Base-by-base conservation (phyloP, 2,797 vertebrate species). In the Sebastes kiyomatsui region DNA sequence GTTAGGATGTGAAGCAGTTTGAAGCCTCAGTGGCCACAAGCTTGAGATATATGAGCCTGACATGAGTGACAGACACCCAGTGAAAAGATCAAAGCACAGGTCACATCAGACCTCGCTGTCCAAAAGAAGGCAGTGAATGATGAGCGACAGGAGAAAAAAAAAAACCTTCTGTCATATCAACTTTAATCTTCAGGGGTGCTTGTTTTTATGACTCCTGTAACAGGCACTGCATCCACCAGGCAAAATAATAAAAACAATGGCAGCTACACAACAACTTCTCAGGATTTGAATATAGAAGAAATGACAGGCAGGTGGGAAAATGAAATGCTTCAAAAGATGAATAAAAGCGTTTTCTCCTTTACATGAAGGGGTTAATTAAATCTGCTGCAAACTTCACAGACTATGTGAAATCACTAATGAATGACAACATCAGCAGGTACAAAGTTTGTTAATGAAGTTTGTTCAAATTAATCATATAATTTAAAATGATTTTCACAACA, bases 401-500 rank as follows among this genome's bases (percentile, higher is more conserved):
- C 35, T 69, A 6, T 49, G 32, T 61, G 54, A 65, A 54, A 66
- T 79, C 38, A n/a, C 7, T 70, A 62, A 70, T 68, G 30, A 72
- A 54, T 12, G 65, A 23, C 56, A 88, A 65, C 69, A 38, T 79
- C 62, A 81, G 82, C 71, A 76, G 67, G 67, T 67, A 52, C 56
- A 73, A 85, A 88, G 73, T 88, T 83, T 81, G 58, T 67, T 71
- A 67, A 71, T 61, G 74, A 88, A 86, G 76, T 88, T 85, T 82
- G 73, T 62, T 46, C 12, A 70, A 80, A 77, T 84, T 60, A 80
- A 87, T 87, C 72, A 62, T 60, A 38, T 76, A 9, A 89, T 87
- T 81, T 70, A 72, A 76, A 88, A 67, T 59, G n/a, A 88, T 92
- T 90, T 89, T 82, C 79, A 35, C 46, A 76, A 84, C 71, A 78